Evolutionary conservation across 1,140 invertebrate genomes (phyloP), one percentile per base, ranked within the genome.

Genomic region (Zaprionus taronus): DNA sequence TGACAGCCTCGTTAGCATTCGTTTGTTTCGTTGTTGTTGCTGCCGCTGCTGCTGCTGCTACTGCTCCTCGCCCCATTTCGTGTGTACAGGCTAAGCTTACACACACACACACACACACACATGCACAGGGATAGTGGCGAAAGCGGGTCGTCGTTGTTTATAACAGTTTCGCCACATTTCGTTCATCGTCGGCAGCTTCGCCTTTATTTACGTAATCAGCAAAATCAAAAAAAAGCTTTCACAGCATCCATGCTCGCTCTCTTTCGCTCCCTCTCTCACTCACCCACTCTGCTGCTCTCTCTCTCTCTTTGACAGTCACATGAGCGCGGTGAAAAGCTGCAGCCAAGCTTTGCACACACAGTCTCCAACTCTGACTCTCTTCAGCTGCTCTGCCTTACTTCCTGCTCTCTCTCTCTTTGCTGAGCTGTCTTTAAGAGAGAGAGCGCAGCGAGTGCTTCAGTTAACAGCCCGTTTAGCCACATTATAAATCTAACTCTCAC

Each of bases 201-300:
- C 85, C 86, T 90, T 90, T 90, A 90, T 90, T 90, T 90, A 90
- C 85, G 85, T 90, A 90, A 90, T 90, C 85, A 90, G 86, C 78
- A 74, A 79, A 89, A 89, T 87, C 84, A 89, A 80, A 47, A 79
- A 79, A 80, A 87, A 86, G 62, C 79, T 77, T 71, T 63, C 60
- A 26, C 68, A 84, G 84, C 84, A 81, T 89, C 73, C 55, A 56
- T 28, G 47, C 53, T 9, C 17, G 20, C 56, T 47, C 41, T 38
- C 28, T 62, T 17, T 44, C 71, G 17, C 67, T 51, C 41, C 24
- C 51, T 14, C 55, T 69, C 73, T 53, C 62, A 38, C 36, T 17
- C 55, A 44, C 53, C 51, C 51, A 11, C 57, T 70, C 63, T 57
- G 47, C 44, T 53, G n/a, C 31, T 47, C 56, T 36, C 74, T 41